Conservation (phyloP, 2,113 vertebrate species). For the Aegithalos caudatus region DNA sequence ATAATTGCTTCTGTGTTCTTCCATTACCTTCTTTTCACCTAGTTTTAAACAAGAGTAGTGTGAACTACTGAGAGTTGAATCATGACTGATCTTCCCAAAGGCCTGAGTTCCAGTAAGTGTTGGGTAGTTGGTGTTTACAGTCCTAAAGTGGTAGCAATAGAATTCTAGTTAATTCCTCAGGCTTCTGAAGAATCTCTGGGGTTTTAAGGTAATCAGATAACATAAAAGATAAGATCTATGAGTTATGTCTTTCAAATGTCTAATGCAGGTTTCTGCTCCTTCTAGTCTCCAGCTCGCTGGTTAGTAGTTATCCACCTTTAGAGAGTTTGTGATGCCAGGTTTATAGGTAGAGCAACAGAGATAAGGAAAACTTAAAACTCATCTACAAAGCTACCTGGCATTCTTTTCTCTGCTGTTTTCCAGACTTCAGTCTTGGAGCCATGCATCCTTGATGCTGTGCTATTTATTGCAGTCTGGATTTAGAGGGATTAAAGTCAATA, state of each 20-base stretch:
- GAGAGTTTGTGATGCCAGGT: background rate
- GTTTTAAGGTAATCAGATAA: background rate
- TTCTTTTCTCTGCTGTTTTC: background rate
- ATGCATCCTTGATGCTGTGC: background rate
- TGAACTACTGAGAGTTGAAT: background rate
- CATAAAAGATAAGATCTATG: background rate
- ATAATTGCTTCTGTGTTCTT: background rate
- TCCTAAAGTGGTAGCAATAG: background rate
- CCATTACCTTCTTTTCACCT: background rate
- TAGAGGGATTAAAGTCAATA: background rate
- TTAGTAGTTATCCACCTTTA: background rate
- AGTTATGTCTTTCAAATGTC: background rate
- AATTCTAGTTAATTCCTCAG: background rate
- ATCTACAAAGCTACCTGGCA: background rate
- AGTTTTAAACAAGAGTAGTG: background rate
- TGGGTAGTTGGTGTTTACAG: background rate
- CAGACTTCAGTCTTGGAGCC: background rate
- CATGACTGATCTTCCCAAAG: background rate
- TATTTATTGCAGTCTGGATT: background rate
- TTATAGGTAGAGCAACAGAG: background rate
- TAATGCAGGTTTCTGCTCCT: background rate
- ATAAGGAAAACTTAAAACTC: background rate
- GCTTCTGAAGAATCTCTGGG: background rate
- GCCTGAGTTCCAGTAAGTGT: background rate
- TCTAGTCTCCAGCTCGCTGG: background rate